A percentile compares a stretch with the other conserved stretches of the same genome.
Conservation (phyloP, 2,888 invertebrate genomes). For the Rhimphoctona megacephalus region DNA sequence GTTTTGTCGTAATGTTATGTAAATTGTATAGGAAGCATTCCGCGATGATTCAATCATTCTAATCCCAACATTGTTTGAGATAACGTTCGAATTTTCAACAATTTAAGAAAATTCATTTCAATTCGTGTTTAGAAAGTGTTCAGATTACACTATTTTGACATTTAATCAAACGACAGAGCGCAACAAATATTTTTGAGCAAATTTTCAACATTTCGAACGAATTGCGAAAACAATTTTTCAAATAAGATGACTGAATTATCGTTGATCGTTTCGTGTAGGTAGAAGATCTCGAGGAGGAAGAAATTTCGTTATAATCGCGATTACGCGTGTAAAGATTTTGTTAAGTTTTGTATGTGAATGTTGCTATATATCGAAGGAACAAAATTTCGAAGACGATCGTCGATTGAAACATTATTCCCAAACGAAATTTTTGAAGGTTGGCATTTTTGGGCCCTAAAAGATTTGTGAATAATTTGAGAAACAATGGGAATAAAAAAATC, state of each 20-base stretch:
- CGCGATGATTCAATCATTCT: background rate
- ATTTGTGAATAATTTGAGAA: too few relatives aligned
- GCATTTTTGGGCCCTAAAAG: too few relatives aligned
- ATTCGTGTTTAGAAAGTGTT: background rate
- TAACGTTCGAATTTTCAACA: background rate
- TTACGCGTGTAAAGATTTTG: conserved; percentile 72
- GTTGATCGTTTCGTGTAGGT: conserved; percentile 6
- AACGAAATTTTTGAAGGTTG: background rate
- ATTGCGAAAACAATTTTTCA: background rate
- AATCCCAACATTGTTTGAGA: background rate
- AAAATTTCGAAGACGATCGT: background rate
- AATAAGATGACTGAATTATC: background rate
- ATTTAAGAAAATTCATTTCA: background rate
- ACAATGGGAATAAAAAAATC: too few relatives aligned
- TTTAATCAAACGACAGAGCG: background rate
- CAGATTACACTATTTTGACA: background rate
- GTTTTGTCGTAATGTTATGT: conserved; percentile 44
- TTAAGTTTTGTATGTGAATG: conserved; percentile 78
- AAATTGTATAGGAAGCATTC: conserved; percentile 23
- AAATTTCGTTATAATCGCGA: conserved; percentile 42
- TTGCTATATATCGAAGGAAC: conserved; percentile 58
- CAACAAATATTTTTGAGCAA: background rate
- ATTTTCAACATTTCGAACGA: conserved; percentile 1
- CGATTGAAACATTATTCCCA: background rate
- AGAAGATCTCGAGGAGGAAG: conserved; percentile 19